These are phyloP conservation scores for Dryoscopus gambensis DNA, from an alignment of 2,113 vertebrate genomes.

Conservation along the genomic window DNA sequence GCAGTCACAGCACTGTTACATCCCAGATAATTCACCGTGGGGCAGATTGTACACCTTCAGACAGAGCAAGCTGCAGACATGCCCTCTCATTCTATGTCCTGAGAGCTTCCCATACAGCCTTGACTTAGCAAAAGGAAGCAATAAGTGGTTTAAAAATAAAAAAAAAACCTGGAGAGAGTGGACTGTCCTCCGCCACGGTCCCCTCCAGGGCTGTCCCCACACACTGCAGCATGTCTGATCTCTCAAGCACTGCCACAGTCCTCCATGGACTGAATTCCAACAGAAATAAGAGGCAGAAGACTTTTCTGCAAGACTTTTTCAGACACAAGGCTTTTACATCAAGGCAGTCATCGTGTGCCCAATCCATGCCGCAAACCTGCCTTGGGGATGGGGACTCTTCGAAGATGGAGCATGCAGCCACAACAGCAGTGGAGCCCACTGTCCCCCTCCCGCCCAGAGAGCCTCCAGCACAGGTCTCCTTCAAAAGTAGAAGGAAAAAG, in stretches of 20 bases:
- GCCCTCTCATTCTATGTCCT: background rate
- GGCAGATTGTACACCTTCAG: background rate
- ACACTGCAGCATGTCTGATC: rapidly evolving
- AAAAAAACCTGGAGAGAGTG: background rate
- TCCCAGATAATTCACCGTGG: slow-evolving; percentile 18
- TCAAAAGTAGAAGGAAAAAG: background rate
- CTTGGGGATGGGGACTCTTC: background rate
- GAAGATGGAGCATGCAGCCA: background rate
- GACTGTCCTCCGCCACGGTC: too few species aligned
- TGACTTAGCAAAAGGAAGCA: background rate
- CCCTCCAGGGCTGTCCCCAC: background rate
- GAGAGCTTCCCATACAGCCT: background rate
- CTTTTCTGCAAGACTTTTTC: background rate
- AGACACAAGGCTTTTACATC: rapidly evolving
- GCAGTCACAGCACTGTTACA: background rate
- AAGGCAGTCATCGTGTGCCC: rapidly evolving
- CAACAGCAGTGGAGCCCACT: background rate
- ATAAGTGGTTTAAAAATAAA: background rate
- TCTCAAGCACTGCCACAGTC: background rate
- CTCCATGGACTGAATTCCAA: background rate
- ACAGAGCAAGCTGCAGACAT: background rate
- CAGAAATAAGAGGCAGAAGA: background rate
- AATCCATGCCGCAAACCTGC: background rate
- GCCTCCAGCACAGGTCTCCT: rapidly evolving
- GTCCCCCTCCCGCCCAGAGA: background rate